A percentile compares a stretch with the other conserved stretches of the same genome.
These are phyloP conservation scores for Campopleginae sp. DNA, from an alignment of 2,888 invertebrate species.

Conservation along the genomic window DNA sequence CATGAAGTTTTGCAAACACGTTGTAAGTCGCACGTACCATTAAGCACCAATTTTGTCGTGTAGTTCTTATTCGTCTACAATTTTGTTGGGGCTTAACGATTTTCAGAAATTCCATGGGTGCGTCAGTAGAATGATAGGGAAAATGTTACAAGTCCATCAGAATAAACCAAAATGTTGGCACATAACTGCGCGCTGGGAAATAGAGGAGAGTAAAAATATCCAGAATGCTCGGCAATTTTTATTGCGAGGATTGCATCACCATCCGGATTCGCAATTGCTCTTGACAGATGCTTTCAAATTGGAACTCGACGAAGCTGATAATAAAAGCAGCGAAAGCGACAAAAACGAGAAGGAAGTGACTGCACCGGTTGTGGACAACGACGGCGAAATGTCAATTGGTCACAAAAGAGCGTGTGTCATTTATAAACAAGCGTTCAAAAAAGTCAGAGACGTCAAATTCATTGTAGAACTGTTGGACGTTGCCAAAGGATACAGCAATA, in stretches of 20 bases:
- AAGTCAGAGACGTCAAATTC: slow-evolving; percentile 86
- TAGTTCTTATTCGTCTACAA: not conserved
- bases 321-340: slow-evolving; percentile 45
- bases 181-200: slow-evolving; percentile 92
- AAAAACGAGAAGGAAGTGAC: slow-evolving; percentile 45
- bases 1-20: slow-evolving; percentile 91
- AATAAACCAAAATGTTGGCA: slow-evolving; percentile 92
- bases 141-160: slow-evolving; percentile 88
- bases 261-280: slow-evolving; percentile 88
- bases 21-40: slow-evolving; percentile 83
- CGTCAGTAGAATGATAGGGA: slow-evolving; percentile 81
- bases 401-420: slow-evolving; percentile 87
- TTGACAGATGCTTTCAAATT: slow-evolving; percentile 89
- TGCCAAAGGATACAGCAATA: slow-evolving; percentile 86
- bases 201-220: slow-evolving; percentile 88
- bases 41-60: not conserved
- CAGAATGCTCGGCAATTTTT: slow-evolving; percentile 90
- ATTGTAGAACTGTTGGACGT: slow-evolving; percentile 87
- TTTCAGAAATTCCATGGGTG: slow-evolving; percentile 79
- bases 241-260: slow-evolving; percentile 91
- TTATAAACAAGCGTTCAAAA: slow-evolving; percentile 87
- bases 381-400: slow-evolving; percentile 75
- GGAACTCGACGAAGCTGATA: slow-evolving; percentile 64
- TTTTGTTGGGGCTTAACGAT: not conserved
- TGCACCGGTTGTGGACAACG: slow-evolving; percentile 22